These are phyloP conservation scores for Stenoptilia bipunctidactyla DNA, from an alignment of 2,888 invertebrate species.

Conservation along the genomic window DNA sequence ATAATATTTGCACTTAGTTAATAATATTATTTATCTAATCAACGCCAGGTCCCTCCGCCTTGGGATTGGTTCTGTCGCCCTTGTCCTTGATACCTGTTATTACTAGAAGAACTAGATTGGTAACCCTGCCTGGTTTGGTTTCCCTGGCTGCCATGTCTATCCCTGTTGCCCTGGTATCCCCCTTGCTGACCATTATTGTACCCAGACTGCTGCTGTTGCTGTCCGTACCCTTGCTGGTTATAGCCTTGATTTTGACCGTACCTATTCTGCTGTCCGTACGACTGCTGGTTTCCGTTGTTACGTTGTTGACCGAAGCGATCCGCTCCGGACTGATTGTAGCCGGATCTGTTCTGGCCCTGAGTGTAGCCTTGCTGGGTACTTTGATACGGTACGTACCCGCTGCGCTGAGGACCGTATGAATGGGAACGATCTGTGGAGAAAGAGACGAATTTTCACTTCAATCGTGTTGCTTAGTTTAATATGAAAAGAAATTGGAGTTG, in stretches of 20 bases:
- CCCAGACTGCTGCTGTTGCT: conserved; percentile 7
- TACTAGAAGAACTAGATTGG: conserved; percentile 9
- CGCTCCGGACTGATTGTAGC: conserved; percentile 17
- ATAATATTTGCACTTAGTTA: no score
- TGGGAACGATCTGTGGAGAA: conserved; percentile 54
- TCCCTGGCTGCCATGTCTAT: conserved; percentile 10
- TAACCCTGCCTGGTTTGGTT: conserved; percentile 17
- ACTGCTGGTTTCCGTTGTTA: conserved; percentile 12
- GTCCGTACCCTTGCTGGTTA: conserved; percentile 10
- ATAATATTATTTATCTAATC: conserved; percentile 7
- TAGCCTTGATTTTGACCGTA: conserved; percentile 12
- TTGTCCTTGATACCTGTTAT: conserved; percentile 17
- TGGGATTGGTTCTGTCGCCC: conserved; percentile 12
- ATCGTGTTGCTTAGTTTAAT: no score
- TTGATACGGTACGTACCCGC: conserved; percentile 38
- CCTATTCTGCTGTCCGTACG: conserved; percentile 16
- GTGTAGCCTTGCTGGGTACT: conserved; percentile 15
- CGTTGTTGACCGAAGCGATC: not conserved
- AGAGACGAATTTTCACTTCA: no score
- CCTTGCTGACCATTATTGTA: conserved; percentile 8
- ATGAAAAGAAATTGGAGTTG: no score
- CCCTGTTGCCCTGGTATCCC: conserved; percentile 9
- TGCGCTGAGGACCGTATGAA: conserved; percentile 44
- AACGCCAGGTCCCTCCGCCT: conserved; percentile 12
- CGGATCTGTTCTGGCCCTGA: conserved; percentile 18